A percentile compares a stretch with the other conserved stretches of the same genome.
Evolutionary conservation across 2,113 vertebrate species (phyloP).

Genomic region (Microtus pennsylvanicus): DNA sequence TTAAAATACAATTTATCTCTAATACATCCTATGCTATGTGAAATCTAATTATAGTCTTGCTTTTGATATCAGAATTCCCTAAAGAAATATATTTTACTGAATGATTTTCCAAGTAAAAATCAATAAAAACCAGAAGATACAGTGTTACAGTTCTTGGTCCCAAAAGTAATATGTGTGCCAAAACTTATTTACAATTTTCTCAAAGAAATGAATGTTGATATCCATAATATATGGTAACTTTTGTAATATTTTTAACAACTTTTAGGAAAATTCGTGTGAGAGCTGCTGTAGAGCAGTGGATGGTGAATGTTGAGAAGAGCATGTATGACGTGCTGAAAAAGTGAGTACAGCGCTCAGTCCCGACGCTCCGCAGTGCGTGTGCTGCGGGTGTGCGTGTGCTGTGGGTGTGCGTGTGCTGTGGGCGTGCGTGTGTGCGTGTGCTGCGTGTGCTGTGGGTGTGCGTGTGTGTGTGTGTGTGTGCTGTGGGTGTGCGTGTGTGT

Average conservation of each 20-base stretch:
- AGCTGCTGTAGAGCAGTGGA: conserved; percentile 85
- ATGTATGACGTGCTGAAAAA: conserved; percentile 86
- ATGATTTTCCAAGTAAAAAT: conserved; percentile 37
- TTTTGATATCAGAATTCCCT: conserved; percentile 55
- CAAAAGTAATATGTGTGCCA: not conserved
- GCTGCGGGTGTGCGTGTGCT: not conserved
- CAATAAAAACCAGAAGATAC: not conserved
- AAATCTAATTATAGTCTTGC: not conserved
- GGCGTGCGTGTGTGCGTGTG: too few relatives aligned
- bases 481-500: too few relatives aligned
- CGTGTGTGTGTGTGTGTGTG: not conserved
- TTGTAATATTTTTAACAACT: conserved; percentile 31
- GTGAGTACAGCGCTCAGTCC: conserved; percentile 74
- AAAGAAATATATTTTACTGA: not conserved
- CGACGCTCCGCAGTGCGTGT: not conserved
- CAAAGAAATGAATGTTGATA: not conserved
- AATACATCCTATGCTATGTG: not conserved
- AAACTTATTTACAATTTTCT: not conserved
- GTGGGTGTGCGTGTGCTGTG: too few relatives aligned
- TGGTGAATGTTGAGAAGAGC: conserved; percentile 84
- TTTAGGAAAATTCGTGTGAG: conserved; percentile 84
- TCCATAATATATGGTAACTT: not conserved
- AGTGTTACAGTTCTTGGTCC: not conserved
- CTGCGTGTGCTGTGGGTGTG: not conserved
- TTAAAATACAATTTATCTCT: not conserved